Evolutionary conservation across 2,888 invertebrate genomes (phyloP).

Genomic region (Hypselothyrea guttata): DNA sequence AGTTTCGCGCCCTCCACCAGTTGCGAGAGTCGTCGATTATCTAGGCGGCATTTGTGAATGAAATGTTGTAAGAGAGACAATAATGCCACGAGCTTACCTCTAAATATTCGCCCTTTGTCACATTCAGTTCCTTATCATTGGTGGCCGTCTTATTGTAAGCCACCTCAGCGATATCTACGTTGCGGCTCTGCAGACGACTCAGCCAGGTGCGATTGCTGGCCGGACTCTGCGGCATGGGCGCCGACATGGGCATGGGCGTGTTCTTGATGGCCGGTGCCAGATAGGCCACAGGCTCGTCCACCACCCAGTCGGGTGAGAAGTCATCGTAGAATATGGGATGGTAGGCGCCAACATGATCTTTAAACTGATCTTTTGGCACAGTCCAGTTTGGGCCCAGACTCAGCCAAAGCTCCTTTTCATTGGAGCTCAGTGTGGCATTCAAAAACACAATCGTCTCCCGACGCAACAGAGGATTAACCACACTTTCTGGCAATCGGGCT

Average conservation of each 20-base stretch:
- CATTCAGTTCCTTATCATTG: conserved; percentile 98
- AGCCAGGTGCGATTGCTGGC: conserved; percentile 84
- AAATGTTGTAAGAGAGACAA: too few relatives aligned
- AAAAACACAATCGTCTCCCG: conserved; percentile 95
- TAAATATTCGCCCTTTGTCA: conserved; percentile 96
- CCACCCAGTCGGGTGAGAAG: conserved; percentile 95
- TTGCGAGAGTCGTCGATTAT: conserved; percentile 97
- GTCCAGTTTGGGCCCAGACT: conserved; percentile 98
- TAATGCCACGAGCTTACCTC: conserved; percentile 86
- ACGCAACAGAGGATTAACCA: conserved; percentile 94
- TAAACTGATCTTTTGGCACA: conserved; percentile 96
- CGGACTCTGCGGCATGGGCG: conserved; percentile 40
- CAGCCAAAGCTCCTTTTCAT: conserved; percentile 98
- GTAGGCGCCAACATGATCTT: conserved; percentile 93
- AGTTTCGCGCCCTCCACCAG: conserved; percentile 98
- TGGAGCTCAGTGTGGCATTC: conserved; percentile 96
- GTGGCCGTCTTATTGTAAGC: conserved; percentile 97
- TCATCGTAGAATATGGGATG: conserved; percentile 98
- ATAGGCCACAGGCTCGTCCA: conserved; percentile 88
- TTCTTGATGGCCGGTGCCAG: conserved; percentile 77
- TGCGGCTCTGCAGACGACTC: conserved; percentile 86
- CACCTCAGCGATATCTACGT: conserved; percentile 91
- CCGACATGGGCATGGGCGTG: conserved; percentile 25
- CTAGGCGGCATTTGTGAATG: conserved; percentile 82
- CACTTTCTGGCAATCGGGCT: conserved; percentile 90